These are phyloP conservation scores for Chloroceryle aenea DNA, from an alignment of 2,113 vertebrate genomes.

Conservation along the genomic window DNA sequence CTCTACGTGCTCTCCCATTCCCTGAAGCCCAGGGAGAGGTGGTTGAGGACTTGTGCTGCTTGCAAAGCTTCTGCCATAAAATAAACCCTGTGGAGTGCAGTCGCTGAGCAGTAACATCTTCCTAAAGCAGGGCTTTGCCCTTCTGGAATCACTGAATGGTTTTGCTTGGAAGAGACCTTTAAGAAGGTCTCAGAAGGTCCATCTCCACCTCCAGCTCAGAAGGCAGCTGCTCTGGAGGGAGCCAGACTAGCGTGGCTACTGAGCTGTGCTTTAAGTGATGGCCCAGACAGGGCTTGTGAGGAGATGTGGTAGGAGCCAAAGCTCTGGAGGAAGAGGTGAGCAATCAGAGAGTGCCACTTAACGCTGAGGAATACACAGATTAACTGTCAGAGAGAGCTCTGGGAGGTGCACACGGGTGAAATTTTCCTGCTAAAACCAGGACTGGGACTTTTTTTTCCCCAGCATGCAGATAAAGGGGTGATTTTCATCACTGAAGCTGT, in stretches of 20 bases:
- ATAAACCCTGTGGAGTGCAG: neutral
- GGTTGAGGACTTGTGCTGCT: neutral
- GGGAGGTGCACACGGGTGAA: neutral
- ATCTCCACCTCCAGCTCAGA: neutral
- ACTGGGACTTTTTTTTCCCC: neutral
- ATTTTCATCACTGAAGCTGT: neutral
- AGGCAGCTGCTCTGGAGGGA: fast-evolving
- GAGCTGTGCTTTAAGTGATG: neutral
- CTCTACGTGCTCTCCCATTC: neutral
- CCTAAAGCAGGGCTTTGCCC: neutral
- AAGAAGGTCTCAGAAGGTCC: neutral
- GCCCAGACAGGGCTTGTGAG: neutral
- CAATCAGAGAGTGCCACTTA: neutral
- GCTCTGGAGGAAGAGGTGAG: neutral
- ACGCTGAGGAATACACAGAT: neutral
- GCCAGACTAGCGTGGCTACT: fast-evolving
- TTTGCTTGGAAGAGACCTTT: too few relatives aligned
- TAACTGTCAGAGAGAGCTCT: neutral
- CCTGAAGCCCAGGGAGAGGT: neutral
- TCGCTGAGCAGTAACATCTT: neutral
- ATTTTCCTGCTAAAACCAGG: neutral
- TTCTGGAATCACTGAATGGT: neutral
- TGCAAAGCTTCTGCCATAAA: neutral
- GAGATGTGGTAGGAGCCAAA: neutral
- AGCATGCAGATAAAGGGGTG: too few relatives aligned